A percentile compares a stretch with the other conserved stretches of the same genome.
Evolutionary conservation across 2,113 vertebrate species (phyloP).

Genomic region (Chionomys nivalis): DNA sequence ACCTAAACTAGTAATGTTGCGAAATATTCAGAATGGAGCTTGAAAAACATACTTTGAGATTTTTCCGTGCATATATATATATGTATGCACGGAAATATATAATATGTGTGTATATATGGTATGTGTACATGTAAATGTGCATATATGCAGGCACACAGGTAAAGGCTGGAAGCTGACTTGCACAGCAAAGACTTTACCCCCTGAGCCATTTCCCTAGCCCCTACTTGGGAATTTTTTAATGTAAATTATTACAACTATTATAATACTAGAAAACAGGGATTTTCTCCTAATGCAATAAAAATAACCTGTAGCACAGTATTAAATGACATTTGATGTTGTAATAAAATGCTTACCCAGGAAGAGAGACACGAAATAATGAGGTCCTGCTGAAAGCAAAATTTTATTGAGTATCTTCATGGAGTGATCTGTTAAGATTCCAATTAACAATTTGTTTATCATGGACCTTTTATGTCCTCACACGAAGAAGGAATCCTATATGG

Average conservation of each 20-base stretch:
- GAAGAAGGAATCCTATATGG: neutral
- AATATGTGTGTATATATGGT: too few species aligned
- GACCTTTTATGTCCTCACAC: slow-evolving; percentile 19
- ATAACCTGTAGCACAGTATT: slow-evolving; percentile 37
- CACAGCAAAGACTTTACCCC: neutral
- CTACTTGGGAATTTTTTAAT: slow-evolving; percentile 62
- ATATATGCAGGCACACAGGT: too few species aligned
- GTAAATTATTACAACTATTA: slow-evolving; percentile 48
- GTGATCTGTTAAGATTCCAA: slow-evolving; percentile 61
- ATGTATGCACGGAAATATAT: too few species aligned
- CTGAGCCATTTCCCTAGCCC: neutral
- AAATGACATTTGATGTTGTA: slow-evolving; percentile 65
- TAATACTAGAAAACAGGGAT: slow-evolving; percentile 64
- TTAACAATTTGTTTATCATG: neutral
- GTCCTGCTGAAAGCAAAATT: slow-evolving; percentile 5
- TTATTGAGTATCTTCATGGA: slow-evolving; percentile 26
- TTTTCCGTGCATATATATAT: slow-evolving; percentile 27
- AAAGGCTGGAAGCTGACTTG: neutral
- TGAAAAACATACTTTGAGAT: slow-evolving; percentile 64
- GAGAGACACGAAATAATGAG: slow-evolving; percentile 38
- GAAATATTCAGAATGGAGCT: slow-evolving; percentile 22
- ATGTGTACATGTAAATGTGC: neutral
- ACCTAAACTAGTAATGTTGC: neutral
- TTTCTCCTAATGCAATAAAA: slow-evolving; percentile 66
- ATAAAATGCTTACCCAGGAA: slow-evolving; percentile 54